Base-by-base conservation (phyloP, 2,113 vertebrate species). In the Eretmochelys imbricata region DNA sequence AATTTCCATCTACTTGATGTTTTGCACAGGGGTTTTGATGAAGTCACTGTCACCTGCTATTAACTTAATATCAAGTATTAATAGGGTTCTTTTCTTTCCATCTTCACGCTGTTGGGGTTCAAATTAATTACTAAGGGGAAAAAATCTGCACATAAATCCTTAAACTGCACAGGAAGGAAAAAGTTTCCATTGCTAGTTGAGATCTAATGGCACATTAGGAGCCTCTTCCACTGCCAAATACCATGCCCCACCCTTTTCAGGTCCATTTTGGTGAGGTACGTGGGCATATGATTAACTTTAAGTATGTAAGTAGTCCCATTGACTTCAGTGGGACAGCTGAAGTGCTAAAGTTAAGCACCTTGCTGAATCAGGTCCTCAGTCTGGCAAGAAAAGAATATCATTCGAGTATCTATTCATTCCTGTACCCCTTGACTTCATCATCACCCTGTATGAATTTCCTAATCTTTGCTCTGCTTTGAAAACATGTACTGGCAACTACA, bases 21-120 rank as follows among this genome's bases (percentile, higher is more conserved):
- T 98, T 98, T 98, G 97, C 97, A 97, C 95, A 92, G 95, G 95
- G 96, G 90, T 98, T 98, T 98, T 98, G 98, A 98, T 98, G 98
- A 98, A 98, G 97, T 98, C 97, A 98, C 98, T 98, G 98, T 98
- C 98, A 98, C 97, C 98, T 98, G 98, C 98, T 98, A 98, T 98
- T 98, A 98, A 98, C 98, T 98, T 98, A 98, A 98, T 98, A 98
- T 98, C 97, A 98, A 98, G 97, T 97, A 98, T 98, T 98, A 98
- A 98, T 98, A 98, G 97, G 97, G 98, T 98, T 98, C 97, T 97
- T 98, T 98, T 97, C 98, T 98, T 98, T 97, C 98, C 89, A 97
- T 98, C 98, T 98, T 98, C 97, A 98, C 96, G 1, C 98, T 95
- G 98, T 96, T 98, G 98, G 98, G 98, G 98, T 98, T 96, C 93